Evolutionary conservation across 2,888 invertebrate species (phyloP).

Genomic region (Oscheius myriophilus): DNA sequence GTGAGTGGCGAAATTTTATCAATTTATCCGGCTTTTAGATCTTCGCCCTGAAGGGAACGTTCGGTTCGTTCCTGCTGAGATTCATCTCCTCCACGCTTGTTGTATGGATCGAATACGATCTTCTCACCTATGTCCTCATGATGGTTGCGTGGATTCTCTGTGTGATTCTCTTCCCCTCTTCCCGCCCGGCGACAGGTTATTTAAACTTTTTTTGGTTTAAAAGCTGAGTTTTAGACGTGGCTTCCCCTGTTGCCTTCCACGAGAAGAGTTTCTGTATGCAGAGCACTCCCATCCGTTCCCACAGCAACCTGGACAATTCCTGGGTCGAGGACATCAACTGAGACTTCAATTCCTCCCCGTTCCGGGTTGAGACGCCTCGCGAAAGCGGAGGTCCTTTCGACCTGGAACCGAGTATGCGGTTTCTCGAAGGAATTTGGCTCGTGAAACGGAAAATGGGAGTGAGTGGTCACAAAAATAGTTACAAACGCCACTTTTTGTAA

Average conservation of each 20-base stretch:
- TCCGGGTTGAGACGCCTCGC: too few relatives aligned
- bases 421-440: too few relatives aligned
- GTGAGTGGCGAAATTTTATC: neutral
- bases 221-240: constrained; percentile 8
- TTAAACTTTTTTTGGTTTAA: too few relatives aligned
- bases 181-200: constrained; percentile 6
- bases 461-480: too few relatives aligned
- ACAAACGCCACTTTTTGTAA: too few relatives aligned
- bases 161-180: constrained; percentile 5
- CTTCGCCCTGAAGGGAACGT: neutral
- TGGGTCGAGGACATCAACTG: constrained; percentile 27
- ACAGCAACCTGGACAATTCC: constrained; percentile 16
- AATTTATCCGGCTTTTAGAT: neutral
- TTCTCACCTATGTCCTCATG: constrained; percentile 7
- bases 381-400: too few relatives aligned
- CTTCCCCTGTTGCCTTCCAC: neutral
- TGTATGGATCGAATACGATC: neutral
- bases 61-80: neutral
- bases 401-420: too few relatives aligned
- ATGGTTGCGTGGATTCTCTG: neutral
- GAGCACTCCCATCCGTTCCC: neutral
- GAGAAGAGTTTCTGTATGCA: too few relatives aligned
- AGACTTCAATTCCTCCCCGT: too few relatives aligned
- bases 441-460: too few relatives aligned
- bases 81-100: neutral